A percentile compares a stretch with the other conserved stretches of the same genome.
Evolutionary conservation across 2,888 invertebrate species (phyloP).

Genomic region (Clostera curtula): DNA sequence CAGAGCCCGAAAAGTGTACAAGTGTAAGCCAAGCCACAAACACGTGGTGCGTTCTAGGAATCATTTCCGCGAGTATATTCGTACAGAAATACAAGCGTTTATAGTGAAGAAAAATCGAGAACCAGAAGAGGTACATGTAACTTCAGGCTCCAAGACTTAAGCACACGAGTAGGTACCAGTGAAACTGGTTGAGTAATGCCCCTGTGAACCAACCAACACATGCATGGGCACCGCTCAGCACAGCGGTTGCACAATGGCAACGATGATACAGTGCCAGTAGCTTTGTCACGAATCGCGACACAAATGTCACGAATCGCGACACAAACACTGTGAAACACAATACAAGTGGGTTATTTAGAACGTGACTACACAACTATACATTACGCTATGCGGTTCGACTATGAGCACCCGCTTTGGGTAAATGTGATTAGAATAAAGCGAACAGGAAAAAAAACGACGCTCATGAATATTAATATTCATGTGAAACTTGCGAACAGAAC

Average conservation of each 20-base stretch:
- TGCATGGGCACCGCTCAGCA: conserved; percentile 35
- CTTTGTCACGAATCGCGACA: conserved; percentile 50
- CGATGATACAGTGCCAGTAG: conserved; percentile 46
- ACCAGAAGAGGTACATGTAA: too few relatives aligned
- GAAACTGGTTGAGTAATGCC: conserved; percentile 49
- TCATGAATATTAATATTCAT: conserved; percentile 6
- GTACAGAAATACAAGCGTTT: too few relatives aligned
- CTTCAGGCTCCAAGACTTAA: conserved; percentile 36
- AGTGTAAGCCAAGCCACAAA: too few relatives aligned
- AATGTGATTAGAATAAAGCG: conserved; percentile 15
- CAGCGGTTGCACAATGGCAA: conserved; percentile 50
- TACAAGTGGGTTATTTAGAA: conserved; percentile 59
- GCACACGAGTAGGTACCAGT: conserved; percentile 48
- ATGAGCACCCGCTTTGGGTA: conserved; percentile 30
- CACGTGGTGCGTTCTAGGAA: too few relatives aligned
- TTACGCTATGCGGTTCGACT: conserved; percentile 35
- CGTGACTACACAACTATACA: conserved; percentile 53
- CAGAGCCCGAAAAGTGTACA: too few relatives aligned
- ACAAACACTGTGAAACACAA: conserved; percentile 54
- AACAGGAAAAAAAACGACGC: conserved; percentile 4
- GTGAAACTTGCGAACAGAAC: conserved; percentile 6
- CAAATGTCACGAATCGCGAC: conserved; percentile 47
- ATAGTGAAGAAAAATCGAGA: too few relatives aligned
- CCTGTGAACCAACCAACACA: conserved; percentile 51
- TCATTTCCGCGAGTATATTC: too few relatives aligned